Conservation (phyloP, 2,113 vertebrate genomes). For the Tupaia tana region DNA sequence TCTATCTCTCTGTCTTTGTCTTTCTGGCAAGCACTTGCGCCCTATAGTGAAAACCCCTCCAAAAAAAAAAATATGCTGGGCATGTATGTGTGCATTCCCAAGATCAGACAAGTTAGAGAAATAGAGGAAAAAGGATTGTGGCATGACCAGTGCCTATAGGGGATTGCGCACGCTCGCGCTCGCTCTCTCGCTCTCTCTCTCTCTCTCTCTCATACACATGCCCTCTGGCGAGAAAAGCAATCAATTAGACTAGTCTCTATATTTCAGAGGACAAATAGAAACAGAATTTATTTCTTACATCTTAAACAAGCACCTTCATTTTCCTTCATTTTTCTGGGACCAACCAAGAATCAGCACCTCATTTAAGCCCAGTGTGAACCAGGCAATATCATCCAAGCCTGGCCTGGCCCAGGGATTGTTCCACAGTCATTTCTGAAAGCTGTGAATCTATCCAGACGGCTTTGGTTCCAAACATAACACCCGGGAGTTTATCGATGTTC, state of each 20-base stretch:
- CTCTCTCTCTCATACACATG: too few species aligned
- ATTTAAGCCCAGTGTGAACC: neutral
- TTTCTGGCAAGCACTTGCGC: too few species aligned
- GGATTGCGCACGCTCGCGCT: too few species aligned
- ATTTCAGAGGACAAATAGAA: neutral
- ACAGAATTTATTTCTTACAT: neutral
- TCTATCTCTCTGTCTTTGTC: too few species aligned
- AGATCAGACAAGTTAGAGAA: too few species aligned
- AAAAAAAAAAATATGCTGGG: too few species aligned
- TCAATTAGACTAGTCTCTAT: neutral
- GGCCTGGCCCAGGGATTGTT: neutral
- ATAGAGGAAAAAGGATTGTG: too few species aligned
- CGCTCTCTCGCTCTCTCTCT: fast-evolving
- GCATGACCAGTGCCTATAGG: too few species aligned
- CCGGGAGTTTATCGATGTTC: neutral
- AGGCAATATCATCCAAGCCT: neutral
- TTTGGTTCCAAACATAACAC: conserved; percentile 23
- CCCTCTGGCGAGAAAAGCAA: too few species aligned
- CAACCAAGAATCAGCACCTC: neutral
- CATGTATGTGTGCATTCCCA: too few species aligned
- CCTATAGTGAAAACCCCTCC: too few species aligned
- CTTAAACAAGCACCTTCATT: neutral
- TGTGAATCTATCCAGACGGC: neutral
- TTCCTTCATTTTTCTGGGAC: neutral
- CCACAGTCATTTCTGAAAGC: neutral